Percentiles rank a stretch among this genome's conserved stretches.
Evolutionary conservation across 2,113 vertebrate genomes (phyloP).

Genomic region (Brachyhypopomus gauderio): DNA sequence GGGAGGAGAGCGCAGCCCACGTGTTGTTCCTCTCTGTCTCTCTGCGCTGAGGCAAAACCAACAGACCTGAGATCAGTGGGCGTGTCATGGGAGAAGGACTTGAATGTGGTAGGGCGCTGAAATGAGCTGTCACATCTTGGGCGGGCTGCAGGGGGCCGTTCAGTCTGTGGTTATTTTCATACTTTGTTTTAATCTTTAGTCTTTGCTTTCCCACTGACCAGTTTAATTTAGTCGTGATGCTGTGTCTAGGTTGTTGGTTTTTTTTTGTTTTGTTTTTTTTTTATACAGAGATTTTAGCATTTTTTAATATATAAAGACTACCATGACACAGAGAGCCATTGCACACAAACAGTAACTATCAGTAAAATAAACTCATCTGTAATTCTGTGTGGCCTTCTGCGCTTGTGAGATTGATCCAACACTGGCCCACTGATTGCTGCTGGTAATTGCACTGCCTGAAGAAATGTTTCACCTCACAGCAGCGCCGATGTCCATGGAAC

Average conservation of each 20-base stretch:
- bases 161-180: too few relatives aligned
- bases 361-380: not conserved
- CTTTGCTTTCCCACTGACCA: too few relatives aligned
- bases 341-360: too few relatives aligned
- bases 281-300: too few relatives aligned
- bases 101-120: not conserved
- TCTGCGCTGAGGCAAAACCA: not conserved
- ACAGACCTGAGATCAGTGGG: not conserved
- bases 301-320: too few relatives aligned
- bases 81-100: not conserved
- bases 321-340: too few relatives aligned
- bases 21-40: slow-evolving; percentile 19
- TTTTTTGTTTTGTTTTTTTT: too few relatives aligned
- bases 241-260: too few relatives aligned
- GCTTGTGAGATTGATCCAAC: slow-evolving; percentile 26
- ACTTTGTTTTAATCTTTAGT: too few relatives aligned
- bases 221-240: too few relatives aligned
- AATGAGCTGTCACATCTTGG: not conserved
- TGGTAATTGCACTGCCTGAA: slow-evolving; percentile 30
- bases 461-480: slow-evolving; percentile 22
- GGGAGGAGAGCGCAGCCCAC: not conserved
- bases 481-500: slow-evolving; percentile 17
- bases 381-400: not conserved
- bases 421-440: slow-evolving; percentile 31
- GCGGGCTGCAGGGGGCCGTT: not conserved